These are phyloP conservation scores for Ceuthmochares aereus DNA, from an alignment of 2,113 vertebrate species.

Conservation along the genomic window DNA sequence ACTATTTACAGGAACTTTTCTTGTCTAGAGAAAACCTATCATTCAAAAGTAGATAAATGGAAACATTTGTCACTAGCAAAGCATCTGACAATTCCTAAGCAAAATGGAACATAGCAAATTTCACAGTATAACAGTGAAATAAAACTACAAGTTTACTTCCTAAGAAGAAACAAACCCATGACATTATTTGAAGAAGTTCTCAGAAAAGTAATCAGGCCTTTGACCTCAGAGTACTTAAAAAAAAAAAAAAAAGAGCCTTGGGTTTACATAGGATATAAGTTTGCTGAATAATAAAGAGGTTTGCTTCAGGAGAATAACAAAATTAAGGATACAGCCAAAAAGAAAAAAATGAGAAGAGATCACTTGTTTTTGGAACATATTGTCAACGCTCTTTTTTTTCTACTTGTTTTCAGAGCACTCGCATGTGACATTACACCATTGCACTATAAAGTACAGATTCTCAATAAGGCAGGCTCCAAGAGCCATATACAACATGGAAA, in stretches of 20 bases:
- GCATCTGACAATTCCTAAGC: not conserved
- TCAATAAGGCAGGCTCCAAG: not conserved
- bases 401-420: not conserved
- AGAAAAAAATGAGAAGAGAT: not conserved
- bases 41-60: not conserved
- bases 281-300: no score
- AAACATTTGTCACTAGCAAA: not conserved
- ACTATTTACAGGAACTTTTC: not conserved
- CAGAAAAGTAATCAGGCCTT: not conserved
- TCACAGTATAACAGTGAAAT: not conserved
- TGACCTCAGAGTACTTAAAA: not conserved
- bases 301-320: not conserved
- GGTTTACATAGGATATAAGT: not conserved
- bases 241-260: not conserved
- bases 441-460: not conserved
- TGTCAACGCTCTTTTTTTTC: not conserved
- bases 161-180: not conserved
- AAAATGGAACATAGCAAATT: not conserved
- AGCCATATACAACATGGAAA: rapidly evolving
- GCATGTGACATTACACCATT: not conserved
- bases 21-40: not conserved
- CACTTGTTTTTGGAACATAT: not conserved
- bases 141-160: not conserved
- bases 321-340: not conserved
- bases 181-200: not conserved